These are phyloP conservation scores for Schrankia costaestrigalis DNA, from an alignment of 2,888 invertebrate genomes.

Conservation along the genomic window DNA sequence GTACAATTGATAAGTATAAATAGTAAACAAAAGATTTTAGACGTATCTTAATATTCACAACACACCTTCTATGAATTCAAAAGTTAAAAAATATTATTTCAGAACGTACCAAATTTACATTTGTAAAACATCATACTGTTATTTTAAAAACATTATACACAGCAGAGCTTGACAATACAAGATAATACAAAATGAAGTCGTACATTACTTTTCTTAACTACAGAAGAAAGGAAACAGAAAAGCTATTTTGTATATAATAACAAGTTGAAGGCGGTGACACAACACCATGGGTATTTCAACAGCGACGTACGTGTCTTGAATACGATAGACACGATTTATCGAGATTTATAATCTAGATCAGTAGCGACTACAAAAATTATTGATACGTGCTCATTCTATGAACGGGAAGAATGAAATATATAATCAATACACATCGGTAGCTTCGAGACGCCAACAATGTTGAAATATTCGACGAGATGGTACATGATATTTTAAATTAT, in stretches of 20 bases:
- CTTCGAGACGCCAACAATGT: conserved; percentile 13
- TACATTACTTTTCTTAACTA: background rate
- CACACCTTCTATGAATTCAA: too few relatives aligned
- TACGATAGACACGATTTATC: conserved; percentile 51
- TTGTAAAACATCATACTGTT: too few relatives aligned
- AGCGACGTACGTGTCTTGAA: conserved; percentile 53
- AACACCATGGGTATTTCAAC: conserved; percentile 39
- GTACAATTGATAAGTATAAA: too few relatives aligned
- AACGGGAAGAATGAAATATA: conserved; percentile 17
- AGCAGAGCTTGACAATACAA: too few relatives aligned
- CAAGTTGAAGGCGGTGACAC: conserved; percentile 4
- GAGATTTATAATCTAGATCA: conserved; percentile 48
- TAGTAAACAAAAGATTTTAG: too few relatives aligned
- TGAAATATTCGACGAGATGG: conserved; percentile 52
- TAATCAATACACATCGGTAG: conserved; percentile 28
- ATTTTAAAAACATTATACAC: too few relatives aligned
- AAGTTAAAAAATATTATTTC: too few relatives aligned
- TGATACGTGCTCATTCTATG: conserved; percentile 32
- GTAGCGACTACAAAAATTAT: conserved; percentile 42
- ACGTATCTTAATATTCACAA: too few relatives aligned
- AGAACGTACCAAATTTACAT: too few relatives aligned
- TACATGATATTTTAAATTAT: conserved; percentile 64
- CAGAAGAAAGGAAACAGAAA: background rate
- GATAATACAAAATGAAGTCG: too few relatives aligned
- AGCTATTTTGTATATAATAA: background rate